Evolutionary conservation across 2,113 vertebrate genomes (phyloP).

Genomic region (Burhinus oedicnemus): DNA sequence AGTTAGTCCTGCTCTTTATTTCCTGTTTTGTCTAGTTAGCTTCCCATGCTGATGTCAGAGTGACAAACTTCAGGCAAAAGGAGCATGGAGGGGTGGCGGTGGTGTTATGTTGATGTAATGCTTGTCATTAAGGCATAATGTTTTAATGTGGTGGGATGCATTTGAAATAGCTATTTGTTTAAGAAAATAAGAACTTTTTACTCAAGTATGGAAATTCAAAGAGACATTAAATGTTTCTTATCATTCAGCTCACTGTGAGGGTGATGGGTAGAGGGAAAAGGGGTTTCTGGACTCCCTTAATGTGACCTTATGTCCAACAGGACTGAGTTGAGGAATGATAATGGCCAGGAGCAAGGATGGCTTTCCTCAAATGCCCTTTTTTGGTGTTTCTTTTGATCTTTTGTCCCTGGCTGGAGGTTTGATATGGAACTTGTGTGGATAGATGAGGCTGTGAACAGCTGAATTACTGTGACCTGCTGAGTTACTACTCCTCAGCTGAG

Average conservation of each 20-base stretch:
- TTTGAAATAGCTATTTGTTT: not conserved
- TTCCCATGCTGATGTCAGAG: not conserved
- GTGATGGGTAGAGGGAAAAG: not conserved
- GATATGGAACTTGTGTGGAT: not conserved
- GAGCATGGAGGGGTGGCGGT: accelerated
- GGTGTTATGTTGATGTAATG: not conserved
- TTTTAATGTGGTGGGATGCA: not conserved
- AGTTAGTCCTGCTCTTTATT: not conserved
- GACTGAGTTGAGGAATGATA: not conserved
- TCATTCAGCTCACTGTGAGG: not conserved
- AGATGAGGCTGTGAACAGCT: not conserved
- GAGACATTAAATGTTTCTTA: not conserved
- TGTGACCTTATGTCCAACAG: not conserved
- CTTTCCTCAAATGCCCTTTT: not conserved
- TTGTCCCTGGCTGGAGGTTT: not conserved
- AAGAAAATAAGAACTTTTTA: not conserved
- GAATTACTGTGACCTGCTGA: not conserved
- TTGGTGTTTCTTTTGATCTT: not conserved
- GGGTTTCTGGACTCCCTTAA: not conserved
- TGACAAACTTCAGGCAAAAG: not conserved
- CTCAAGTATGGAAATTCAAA: not conserved
- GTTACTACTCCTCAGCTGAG: not conserved
- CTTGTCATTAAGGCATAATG: not conserved
- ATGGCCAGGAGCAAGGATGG: not conserved
- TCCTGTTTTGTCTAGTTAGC: not conserved